Percentiles rank a stretch among this genome's conserved stretches.
Conservation (phyloP, 2,113 vertebrate species). For the Casuarius casuarius region DNA sequence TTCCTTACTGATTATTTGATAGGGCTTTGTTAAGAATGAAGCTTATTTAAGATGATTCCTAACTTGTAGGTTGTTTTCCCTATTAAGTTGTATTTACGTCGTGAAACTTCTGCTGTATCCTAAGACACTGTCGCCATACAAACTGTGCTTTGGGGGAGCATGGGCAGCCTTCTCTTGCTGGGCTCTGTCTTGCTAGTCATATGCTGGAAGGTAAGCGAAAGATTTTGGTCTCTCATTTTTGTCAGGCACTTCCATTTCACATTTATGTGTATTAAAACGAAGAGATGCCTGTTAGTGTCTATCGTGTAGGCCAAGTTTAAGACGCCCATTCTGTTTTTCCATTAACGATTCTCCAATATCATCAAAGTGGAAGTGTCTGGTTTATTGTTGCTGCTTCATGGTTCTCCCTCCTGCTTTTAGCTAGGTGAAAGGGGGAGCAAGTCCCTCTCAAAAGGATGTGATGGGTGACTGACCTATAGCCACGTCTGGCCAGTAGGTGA, state of each 20-base stretch:
- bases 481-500: not conserved
- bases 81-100: not conserved
- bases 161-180: not conserved
- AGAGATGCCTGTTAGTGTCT: not conserved
- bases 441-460: not conserved
- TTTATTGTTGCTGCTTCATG: not conserved
- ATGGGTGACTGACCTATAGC: not conserved
- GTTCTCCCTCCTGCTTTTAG: not conserved
- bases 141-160: not conserved
- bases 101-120: not conserved
- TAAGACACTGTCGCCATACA: accelerated
- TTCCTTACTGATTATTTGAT: not conserved
- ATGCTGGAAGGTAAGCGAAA: not conserved
- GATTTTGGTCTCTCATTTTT: not conserved
- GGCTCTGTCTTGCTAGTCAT: not conserved
- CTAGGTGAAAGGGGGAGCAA: not conserved
- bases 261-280: not conserved
- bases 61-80: not conserved
- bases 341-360: too few relatives aligned
- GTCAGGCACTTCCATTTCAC: not conserved
- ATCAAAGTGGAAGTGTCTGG: too few relatives aligned
- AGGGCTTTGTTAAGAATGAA: not conserved
- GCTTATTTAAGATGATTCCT: not conserved
- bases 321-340: too few relatives aligned
- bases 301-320: too few relatives aligned